phyloP scores from a whole-genome alignment of 2,113 vertebrate species.

The Archilochus colubris region DNA sequence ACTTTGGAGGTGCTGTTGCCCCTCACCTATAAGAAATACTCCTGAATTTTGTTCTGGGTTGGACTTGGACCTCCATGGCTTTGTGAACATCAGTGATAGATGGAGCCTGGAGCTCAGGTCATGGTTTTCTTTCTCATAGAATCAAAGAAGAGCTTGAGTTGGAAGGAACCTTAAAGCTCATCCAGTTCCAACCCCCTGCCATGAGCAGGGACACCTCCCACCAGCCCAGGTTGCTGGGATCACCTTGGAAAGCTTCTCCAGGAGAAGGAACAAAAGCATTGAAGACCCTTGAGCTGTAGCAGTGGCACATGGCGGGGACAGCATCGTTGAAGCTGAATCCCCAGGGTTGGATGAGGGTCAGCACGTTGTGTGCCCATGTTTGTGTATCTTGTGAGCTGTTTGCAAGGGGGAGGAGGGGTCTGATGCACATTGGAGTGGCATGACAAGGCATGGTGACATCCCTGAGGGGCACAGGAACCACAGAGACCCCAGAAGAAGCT shows the following conservation, averaged over 20 bases:
- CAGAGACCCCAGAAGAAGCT: background rate
- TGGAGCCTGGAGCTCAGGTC: background rate
- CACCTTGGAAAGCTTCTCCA: no score
- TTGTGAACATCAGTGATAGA: background rate
- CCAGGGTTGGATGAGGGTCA: no score
- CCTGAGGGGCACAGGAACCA: background rate
- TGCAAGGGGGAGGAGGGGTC: fast-evolving
- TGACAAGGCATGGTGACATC: background rate
- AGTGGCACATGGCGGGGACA: background rate
- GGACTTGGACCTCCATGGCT: background rate
- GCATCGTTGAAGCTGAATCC: background rate
- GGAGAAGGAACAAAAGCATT: no score
- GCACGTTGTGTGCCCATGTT: no score
- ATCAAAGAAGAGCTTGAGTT: no score
- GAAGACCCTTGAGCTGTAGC: background rate
- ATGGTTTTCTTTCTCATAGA: background rate
- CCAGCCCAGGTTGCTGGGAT: no score
- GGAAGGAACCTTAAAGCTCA: no score
- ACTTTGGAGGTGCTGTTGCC: background rate
- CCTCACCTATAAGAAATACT: background rate
- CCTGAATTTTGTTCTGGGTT: background rate
- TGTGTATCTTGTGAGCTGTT: background rate
- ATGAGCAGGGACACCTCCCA: no score
- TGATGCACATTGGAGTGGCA: fast-evolving
- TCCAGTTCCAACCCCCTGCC: no score